Conservation (phyloP, 1,140 invertebrate species). For the Druon quercuslanigerum region DNA sequence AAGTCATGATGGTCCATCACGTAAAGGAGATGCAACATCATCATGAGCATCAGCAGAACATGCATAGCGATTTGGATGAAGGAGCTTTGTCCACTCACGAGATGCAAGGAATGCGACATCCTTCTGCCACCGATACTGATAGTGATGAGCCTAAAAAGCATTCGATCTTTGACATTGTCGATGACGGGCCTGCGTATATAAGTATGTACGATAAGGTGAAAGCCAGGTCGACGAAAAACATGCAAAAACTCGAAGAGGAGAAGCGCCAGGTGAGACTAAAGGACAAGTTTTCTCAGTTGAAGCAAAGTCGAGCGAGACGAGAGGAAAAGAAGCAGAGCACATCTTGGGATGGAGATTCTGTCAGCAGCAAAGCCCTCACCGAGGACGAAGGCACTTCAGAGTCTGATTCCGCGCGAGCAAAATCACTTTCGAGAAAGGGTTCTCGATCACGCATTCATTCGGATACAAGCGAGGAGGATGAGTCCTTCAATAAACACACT, state of each 20-base stretch:
- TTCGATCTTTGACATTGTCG: constrained; percentile 94
- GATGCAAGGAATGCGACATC: constrained; percentile 66
- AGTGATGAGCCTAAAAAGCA: constrained; percentile 88
- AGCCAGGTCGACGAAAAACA: constrained; percentile 93
- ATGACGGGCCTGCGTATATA: constrained; percentile 92
- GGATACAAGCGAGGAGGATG: constrained; percentile 80
- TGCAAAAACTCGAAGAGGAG: constrained; percentile 93
- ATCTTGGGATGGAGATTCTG: constrained; percentile 89
- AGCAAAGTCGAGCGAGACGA: constrained; percentile 89
- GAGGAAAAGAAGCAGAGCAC: constrained; percentile 91
- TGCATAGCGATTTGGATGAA: constrained; percentile 69
- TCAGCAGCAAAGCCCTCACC: constrained; percentile 78
- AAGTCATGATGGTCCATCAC: constrained; percentile 56
- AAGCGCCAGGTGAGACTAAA: constrained; percentile 89
- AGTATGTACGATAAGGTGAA: constrained; percentile 99
- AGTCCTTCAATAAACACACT: constrained; percentile 69
- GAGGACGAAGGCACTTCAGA: constrained; percentile 72
- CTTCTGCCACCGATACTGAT: constrained; percentile 78
- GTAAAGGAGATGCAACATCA: constrained; percentile 56
- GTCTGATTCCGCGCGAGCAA: constrained; percentile 73
- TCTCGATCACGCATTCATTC: constrained; percentile 78
- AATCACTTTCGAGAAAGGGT: constrained; percentile 71
- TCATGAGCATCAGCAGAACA: constrained; percentile 55
- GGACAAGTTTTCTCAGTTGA: constrained; percentile 91
- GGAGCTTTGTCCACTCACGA: constrained; percentile 67